Evolutionary conservation across 53 echinoderm and acorn worm genomes (phyloP), one percentile per base, ranked within the genome.

Genomic region (Paracentrotus lividus): DNA sequence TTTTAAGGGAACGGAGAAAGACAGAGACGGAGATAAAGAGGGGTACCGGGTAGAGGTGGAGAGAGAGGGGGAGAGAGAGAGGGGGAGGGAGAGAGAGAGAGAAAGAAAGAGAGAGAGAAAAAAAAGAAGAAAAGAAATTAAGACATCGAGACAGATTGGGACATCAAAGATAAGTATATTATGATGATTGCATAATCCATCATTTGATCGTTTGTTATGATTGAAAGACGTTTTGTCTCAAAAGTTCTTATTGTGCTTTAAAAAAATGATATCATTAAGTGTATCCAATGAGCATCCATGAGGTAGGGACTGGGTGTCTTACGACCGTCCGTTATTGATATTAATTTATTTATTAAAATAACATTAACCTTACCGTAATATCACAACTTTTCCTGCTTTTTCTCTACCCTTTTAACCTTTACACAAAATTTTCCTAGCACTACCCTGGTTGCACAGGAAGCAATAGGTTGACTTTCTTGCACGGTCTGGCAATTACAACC

Each of bases 401-500:
- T n/a, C n/a, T n/a, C n/a, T n/a, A n/a, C n/a, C n/a, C n/a, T n/a
- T n/a, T n/a, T n/a, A n/a, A n/a, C n/a, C n/a, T n/a, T n/a, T n/a
- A n/a, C n/a, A n/a, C n/a, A n/a, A n/a, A n/a, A n/a, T n/a, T n/a
- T n/a, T n/a, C n/a, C n/a, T n/a, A n/a, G n/a, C n/a, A n/a, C n/a
- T 51, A 51, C 51, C 51, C 51, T 51, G 51, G 51, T 12, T 51
- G 51, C 60, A n/a, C 5, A 69, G 69, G 69, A 69, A 69, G 69
- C 69, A 69, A 69, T 69, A 4, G 15, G 69, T 13, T 15, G 69
- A 38, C 69, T 8, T 69, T 38, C 38, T 34, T 16, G 69, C 69
- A 69, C 69, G 69, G 69, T 69, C 69, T 69, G 0, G 36, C 69
- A 69, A 69, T 69, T 69, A 69, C 69, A 18, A 69, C 36, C 69